phyloP scores from a whole-genome alignment of 2,797 vertebrate species.

The Hirundo rustica region DNA sequence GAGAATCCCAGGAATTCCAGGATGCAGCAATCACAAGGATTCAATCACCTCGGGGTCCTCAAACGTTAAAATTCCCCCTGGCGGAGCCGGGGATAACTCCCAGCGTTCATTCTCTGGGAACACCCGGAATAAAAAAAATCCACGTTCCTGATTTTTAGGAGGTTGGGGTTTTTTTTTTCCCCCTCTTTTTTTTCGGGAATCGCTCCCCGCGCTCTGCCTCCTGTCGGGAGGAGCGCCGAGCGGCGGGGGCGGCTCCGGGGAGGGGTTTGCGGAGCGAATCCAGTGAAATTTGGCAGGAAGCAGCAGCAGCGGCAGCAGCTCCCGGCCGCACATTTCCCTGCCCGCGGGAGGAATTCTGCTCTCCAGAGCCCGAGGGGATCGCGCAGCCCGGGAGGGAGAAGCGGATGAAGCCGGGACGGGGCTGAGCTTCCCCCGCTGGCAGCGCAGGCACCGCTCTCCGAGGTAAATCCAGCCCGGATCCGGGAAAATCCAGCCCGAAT shows the following conservation, averaged over 20 bases:
- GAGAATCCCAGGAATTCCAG: background rate
- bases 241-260: background rate
- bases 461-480: conserved; percentile 6
- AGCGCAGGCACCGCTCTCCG: rapidly evolving
- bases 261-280: background rate
- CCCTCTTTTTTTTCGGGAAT: too few species aligned
- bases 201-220: background rate
- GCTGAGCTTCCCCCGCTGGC: background rate
- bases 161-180: background rate
- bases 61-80: rapidly evolving
- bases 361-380: background rate
- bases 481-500: too few species aligned
- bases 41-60: rapidly evolving
- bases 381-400: background rate
- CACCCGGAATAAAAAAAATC: rapidly evolving
- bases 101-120: rapidly evolving
- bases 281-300: background rate
- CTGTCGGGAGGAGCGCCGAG: background rate
- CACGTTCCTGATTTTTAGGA: rapidly evolving
- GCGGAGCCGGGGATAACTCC: too few species aligned
- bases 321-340: background rate
- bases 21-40: background rate
- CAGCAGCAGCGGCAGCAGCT: background rate
- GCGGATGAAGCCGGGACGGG: background rate
- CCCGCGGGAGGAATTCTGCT: background rate